Evolutionary conservation across 1,140 invertebrate species (phyloP).

Genomic region (Sarcophaga peregrina): DNA sequence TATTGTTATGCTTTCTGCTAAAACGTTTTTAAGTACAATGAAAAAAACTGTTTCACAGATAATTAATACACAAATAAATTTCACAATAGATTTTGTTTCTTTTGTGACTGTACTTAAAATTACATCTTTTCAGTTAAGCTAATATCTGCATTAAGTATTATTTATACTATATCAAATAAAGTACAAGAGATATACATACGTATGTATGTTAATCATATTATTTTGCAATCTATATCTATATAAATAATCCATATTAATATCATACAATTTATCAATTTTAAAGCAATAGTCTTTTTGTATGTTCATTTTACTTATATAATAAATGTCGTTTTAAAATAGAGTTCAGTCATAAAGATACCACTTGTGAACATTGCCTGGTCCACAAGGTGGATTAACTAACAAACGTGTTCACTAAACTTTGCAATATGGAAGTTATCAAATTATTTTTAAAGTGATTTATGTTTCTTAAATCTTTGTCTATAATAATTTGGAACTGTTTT

Average conservation of each 20-base stretch:
- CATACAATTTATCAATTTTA: conserved; percentile 36
- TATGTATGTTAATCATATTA: not conserved
- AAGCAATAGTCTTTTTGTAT: conserved; percentile 35
- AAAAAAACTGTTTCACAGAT: too few relatives aligned
- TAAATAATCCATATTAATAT: conserved; percentile 24
- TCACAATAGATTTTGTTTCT: not conserved
- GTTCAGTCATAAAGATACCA: conserved; percentile 56
- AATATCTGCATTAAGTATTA: conserved; percentile 17
- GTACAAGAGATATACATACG: conserved; percentile 28
- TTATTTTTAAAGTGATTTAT: not conserved
- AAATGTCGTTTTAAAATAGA: conserved; percentile 29
- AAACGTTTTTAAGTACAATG: conserved; percentile 40
- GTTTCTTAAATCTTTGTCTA: not conserved
- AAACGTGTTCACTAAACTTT: not conserved
- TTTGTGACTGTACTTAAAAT: not conserved
- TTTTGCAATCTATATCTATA: conserved; percentile 4
- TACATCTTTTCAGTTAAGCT: conserved; percentile 37
- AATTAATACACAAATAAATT: too few relatives aligned
- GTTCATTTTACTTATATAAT: conserved; percentile 52
- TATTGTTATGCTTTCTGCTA: conserved; percentile 42
- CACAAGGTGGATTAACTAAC: conserved; percentile 60
- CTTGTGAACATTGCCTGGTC: conserved; percentile 66
- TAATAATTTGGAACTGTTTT: not conserved
- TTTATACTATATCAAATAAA: conserved; percentile 30
- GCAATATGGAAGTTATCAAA: not conserved